Conservation (phyloP, 2,888 invertebrate genomes). For the Calliopum simillimum region DNA sequence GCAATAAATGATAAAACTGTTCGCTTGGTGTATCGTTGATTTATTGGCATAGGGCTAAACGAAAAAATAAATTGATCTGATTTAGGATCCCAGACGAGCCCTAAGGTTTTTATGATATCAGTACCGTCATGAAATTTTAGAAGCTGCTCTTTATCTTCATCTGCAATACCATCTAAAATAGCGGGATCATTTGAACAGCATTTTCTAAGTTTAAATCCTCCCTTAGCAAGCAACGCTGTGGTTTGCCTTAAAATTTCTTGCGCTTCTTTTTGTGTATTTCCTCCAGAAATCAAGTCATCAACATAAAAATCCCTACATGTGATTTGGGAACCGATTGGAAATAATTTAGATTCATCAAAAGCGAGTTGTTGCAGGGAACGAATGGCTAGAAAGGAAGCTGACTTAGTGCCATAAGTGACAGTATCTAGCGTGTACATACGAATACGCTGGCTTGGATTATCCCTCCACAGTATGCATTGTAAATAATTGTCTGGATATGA, state of each 20-base stretch:
- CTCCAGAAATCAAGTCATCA: conserved; percentile 35
- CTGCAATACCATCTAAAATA: conserved; percentile 6
- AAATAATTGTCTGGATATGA: conserved; percentile 17
- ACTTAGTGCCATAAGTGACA: conserved; percentile 5
- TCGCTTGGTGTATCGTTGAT: conserved; percentile 4
- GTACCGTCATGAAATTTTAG: conserved; percentile 33
- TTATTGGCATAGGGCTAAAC: background rate
- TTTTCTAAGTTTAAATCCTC: conserved; percentile 27
- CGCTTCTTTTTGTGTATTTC: conserved; percentile 22
- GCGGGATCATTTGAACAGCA: conserved; percentile 31
- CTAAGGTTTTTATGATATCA: conserved; percentile 34
- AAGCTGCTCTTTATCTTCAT: conserved; percentile 12
- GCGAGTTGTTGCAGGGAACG: conserved; percentile 24
- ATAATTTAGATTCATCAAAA: conserved; percentile 2
- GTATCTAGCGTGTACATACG: conserved; percentile 18
- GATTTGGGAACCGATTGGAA: conserved; percentile 25
- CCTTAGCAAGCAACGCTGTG: conserved; percentile 1
- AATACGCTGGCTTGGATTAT: conserved; percentile 18
- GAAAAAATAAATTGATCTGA: conserved; percentile 32
- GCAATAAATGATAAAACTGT: conserved; percentile 28
- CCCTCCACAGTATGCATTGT: conserved; percentile 24
- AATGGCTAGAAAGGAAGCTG: conserved; percentile 24
- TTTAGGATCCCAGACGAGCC: conserved; percentile 30
- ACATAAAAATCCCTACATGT: conserved; percentile 31
- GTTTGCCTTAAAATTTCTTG: conserved; percentile 23